A percentile compares a stretch with the other conserved stretches of the same genome.
Conservation (phyloP, 2,888 invertebrate genomes). For the Eupithecia dodoneata region DNA sequence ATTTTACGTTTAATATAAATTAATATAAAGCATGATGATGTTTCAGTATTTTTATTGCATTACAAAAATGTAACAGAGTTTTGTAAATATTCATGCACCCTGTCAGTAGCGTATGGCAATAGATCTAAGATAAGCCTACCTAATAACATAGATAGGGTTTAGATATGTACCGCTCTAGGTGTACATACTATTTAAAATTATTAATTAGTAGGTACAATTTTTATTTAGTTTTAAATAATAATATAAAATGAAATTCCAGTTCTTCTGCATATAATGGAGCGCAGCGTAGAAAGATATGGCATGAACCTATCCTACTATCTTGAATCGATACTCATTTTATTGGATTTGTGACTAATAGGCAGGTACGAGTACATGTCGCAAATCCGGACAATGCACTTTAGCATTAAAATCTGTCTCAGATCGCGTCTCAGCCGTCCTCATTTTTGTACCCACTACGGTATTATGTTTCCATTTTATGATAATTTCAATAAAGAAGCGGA, state of each 20-base stretch:
- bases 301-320: neutral
- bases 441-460: conserved; percentile 38
- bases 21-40: neutral
- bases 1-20: neutral
- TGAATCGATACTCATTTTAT: no score
- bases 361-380: conserved; percentile 17
- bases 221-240: no score
- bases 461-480: conserved; percentile 45
- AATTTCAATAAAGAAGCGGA: conserved; percentile 47
- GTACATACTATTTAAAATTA: no score
- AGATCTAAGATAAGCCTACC: no score
- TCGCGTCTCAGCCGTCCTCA: conserved; percentile 33
- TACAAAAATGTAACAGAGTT: no score
- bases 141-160: no score
- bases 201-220: no score
- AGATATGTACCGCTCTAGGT: no score
- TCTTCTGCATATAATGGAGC: neutral
- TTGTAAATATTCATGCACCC: no score
- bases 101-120: no score
- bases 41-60: no score
- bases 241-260: neutral
- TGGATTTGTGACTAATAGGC: no score
- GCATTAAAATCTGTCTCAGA: conserved; percentile 26
- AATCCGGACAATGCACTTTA: conserved; percentile 46
- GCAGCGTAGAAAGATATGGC: neutral